A percentile compares a stretch with the other conserved stretches of the same genome.
These are phyloP conservation scores for Aegotheles bennettii DNA, from an alignment of 2,113 vertebrate species.

Conservation along the genomic window DNA sequence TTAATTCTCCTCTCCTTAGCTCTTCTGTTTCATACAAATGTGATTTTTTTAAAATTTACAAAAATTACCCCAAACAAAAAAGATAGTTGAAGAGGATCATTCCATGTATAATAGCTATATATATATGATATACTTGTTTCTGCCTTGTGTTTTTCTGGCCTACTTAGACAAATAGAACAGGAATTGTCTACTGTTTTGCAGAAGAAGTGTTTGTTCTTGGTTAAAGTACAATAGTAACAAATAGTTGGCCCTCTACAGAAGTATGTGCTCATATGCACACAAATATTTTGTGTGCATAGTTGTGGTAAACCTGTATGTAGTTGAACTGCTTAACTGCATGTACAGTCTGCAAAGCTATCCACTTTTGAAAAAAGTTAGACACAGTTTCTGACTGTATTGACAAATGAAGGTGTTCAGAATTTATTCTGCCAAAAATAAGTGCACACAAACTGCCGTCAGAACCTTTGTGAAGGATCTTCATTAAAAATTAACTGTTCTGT, in stretches of 20 bases:
- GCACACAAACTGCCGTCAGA: background rate
- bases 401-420: background rate
- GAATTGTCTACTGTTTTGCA: background rate
- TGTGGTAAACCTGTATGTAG: background rate
- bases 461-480: background rate
- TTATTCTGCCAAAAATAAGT: background rate
- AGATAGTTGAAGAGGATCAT: background rate
- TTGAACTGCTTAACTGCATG: background rate
- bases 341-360: background rate
- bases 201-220: background rate
- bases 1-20: background rate
- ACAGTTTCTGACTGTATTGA: accelerated
- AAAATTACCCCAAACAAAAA: background rate
- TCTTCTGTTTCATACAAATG: background rate
- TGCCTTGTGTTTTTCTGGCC: background rate
- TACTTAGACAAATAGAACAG: background rate
- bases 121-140: background rate
- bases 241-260: background rate
- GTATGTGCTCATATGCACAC: background rate
- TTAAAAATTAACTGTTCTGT: background rate
- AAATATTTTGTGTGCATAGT: background rate
- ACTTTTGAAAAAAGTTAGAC: background rate
- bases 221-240: background rate
- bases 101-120: background rate
- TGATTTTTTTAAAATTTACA: background rate